phyloP scores from a whole-genome alignment of 2,113 vertebrate species.

The Onychostruthus taczanowskii region DNA sequence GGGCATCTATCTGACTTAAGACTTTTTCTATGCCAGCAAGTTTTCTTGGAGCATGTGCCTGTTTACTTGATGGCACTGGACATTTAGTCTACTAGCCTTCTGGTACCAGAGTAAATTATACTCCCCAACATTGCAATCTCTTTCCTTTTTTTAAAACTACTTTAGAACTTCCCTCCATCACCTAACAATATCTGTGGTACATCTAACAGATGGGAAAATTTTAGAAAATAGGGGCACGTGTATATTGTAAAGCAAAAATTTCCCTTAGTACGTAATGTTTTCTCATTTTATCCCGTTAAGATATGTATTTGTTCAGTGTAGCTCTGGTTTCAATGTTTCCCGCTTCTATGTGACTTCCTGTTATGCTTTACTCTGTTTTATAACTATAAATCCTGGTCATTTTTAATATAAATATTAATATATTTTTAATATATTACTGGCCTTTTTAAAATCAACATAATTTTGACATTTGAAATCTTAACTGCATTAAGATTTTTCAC shows the following conservation, averaged over 20 bases:
- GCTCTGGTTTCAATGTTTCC: not conserved
- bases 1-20: not conserved
- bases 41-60: not conserved
- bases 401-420: not conserved
- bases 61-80: not conserved
- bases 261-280: not conserved
- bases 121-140: not conserved
- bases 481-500: not conserved
- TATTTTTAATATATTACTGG: not conserved
- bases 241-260: not conserved
- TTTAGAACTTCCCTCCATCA: not conserved
- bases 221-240: fast-evolving
- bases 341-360: not conserved
- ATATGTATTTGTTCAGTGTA: not conserved
- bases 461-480: not conserved
- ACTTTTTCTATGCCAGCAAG: not conserved
- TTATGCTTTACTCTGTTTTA: not conserved
- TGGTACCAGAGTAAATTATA: not conserved
- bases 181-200: not conserved
- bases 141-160: not conserved
- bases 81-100: not conserved
- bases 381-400: not conserved
- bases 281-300: not conserved
- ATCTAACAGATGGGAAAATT: not conserved
- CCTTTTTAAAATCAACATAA: not conserved